Base-by-base conservation (phyloP, 2,888 invertebrate genomes). In the Trichogramma dendrolimi region DNA sequence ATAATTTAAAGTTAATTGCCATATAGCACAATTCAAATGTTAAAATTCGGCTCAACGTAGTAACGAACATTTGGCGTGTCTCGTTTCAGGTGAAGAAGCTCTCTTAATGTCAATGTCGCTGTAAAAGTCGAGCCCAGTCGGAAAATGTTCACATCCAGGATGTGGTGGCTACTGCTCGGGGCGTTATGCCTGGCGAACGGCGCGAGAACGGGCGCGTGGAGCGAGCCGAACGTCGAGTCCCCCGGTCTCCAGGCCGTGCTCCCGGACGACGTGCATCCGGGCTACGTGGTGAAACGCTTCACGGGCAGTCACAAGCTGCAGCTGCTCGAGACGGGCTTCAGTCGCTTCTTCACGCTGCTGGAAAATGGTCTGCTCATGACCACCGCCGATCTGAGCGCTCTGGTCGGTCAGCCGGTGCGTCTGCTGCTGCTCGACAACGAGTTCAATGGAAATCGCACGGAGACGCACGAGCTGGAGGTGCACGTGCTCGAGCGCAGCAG, bases 321-420 rank as follows among this genome's bases (percentile, higher is more conserved):
- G 14, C 82, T 90, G 68, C 80, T 92, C 72, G 90, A 92, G 73
- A 91, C 90, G 55, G 91, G 89, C 67, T 91, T 87, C 78, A 89
- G 90, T 53, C 87, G 91, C 69, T 94, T 89, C 80, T 94, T 95
- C 80, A 90, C 94, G 7, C 88, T 94, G 68, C 85, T 94, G 61
- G 88, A 89, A 69, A 90, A 93, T 78, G 94, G 94, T 57, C 86
- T 93, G 61, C 87, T 95, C 61, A 95, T 94, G 93, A 94, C 94
- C 52, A 94, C 92, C 40, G 87, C 91, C 47, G 92, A 93, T 75
- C 84, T 94, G 49, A 86, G 88, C 58, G 91, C 92, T 10, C 81
- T 94, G 65, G 86, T 92, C 64, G 89, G 93, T 77, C 86, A 87
- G 68, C 91, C 91, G 0, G 88, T 94, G 40, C 88, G 91, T 75